Conservation (phyloP, 2,888 invertebrate genomes). For the Aleiodes testaceus region DNA sequence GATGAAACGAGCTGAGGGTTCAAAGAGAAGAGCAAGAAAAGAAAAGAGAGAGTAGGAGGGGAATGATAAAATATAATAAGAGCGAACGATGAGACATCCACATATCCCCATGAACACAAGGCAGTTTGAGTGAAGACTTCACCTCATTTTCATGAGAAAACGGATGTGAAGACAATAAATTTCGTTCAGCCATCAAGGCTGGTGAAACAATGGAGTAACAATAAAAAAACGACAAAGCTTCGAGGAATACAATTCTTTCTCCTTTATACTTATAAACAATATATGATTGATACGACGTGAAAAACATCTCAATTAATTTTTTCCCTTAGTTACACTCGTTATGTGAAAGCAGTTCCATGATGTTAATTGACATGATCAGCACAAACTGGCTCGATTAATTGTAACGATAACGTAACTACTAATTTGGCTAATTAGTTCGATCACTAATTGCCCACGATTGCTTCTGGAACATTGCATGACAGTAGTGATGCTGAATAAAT, state of each 20-base stretch:
- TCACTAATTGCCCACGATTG: constrained; percentile 64
- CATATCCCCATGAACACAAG: constrained; percentile 18
- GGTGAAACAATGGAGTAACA: constrained; percentile 62
- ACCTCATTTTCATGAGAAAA: constrained; percentile 41
- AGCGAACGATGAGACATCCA: constrained; percentile 29
- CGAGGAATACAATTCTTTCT: constrained; percentile 47
- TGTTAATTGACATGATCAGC: constrained; percentile 33
- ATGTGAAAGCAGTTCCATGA: constrained; percentile 14
- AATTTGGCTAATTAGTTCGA: constrained; percentile 72
- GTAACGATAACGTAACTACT: constrained; percentile 70
- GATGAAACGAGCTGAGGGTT: background rate
- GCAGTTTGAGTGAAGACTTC: constrained; percentile 15
- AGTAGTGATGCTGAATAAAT: constrained; percentile 29
- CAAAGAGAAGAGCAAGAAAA: background rate
- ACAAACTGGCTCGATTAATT: constrained; percentile 67
- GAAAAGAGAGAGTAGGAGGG: background rate
- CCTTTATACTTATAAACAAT: constrained; percentile 33
- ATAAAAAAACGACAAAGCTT: constrained; percentile 64
- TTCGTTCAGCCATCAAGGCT: constrained; percentile 60
- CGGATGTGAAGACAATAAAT: constrained; percentile 59
- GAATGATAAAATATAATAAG: constrained; percentile 27
- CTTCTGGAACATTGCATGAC: constrained; percentile 22
- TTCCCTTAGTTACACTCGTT: background rate
- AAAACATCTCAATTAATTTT: constrained; percentile 20
- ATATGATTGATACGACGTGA: constrained; percentile 34